These are phyloP conservation scores for Rattus rattus DNA, from an alignment of 2,113 vertebrate genomes.

Conservation along the genomic window DNA sequence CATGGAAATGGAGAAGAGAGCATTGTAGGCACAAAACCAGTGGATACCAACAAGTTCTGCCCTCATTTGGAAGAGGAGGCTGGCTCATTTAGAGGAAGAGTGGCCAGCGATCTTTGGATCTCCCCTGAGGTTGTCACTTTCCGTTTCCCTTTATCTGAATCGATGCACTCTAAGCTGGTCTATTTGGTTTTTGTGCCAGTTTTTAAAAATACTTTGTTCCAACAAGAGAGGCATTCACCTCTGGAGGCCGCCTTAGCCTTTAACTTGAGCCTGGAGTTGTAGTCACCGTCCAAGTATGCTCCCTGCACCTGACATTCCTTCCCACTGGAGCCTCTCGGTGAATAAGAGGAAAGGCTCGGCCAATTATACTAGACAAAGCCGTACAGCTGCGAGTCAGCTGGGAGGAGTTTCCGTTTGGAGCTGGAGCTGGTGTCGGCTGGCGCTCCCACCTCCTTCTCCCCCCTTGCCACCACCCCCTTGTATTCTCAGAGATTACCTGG, in stretches of 20 bases:
- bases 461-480: not conserved
- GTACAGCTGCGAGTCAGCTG: constrained; percentile 59
- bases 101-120: not conserved
- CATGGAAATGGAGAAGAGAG: not conserved
- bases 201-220: constrained; percentile 29
- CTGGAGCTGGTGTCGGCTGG: not conserved
- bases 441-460: not conserved
- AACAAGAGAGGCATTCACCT: constrained; percentile 9
- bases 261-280: constrained; percentile 39
- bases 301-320: constrained; percentile 69
- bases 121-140: not conserved
- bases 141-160: not conserved
- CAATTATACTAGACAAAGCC: constrained; percentile 68
- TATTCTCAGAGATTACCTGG: not conserved
- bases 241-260: not conserved
- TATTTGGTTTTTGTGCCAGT: not conserved
- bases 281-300: constrained; percentile 51
- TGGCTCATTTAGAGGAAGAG: not conserved
- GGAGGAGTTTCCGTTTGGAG: constrained; percentile 59
- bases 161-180: not conserved
- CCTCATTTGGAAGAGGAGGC: not conserved
- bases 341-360: constrained; percentile 75
- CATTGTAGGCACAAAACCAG: not conserved
- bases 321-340: constrained; percentile 54
- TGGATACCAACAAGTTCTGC: not conserved